Evolutionary conservation across 35 echinoderm and acorn worm species (phyloP).

Genomic region (Strongylocentrotus purpuratus): DNA sequence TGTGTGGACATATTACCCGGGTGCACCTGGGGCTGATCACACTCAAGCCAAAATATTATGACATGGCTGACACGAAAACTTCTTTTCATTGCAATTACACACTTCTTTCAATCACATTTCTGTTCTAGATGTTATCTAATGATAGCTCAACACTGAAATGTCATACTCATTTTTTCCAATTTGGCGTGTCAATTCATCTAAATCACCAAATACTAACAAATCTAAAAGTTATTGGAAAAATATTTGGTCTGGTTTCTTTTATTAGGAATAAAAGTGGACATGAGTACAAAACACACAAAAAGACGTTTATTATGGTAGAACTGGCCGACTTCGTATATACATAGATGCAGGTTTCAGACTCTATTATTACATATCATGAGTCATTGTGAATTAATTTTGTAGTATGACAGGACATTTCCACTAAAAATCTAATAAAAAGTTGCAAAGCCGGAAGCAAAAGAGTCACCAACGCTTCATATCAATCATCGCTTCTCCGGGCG

Average conservation of each 20-base stretch:
- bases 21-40: too few relatives aligned
- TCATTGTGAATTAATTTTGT: neutral
- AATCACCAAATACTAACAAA: too few relatives aligned
- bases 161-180: neutral
- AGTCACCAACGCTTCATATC: neutral
- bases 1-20: neutral
- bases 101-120: neutral
- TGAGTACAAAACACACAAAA: neutral
- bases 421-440: neutral
- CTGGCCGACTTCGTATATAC: neutral
- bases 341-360: neutral
- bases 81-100: neutral
- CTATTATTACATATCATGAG: neutral
- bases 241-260: too few relatives aligned
- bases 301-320: neutral
- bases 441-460: neutral
- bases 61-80: neutral
- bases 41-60: neutral
- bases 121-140: neutral
- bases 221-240: too few relatives aligned
- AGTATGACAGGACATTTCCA: neutral
- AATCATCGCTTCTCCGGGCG: neutral
- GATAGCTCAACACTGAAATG: neutral
- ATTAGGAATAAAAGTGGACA: neutral
- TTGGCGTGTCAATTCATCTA: too few relatives aligned